phyloP scores from a whole-genome alignment of 2,113 vertebrate genomes.

The Ardeotis arabs region DNA sequence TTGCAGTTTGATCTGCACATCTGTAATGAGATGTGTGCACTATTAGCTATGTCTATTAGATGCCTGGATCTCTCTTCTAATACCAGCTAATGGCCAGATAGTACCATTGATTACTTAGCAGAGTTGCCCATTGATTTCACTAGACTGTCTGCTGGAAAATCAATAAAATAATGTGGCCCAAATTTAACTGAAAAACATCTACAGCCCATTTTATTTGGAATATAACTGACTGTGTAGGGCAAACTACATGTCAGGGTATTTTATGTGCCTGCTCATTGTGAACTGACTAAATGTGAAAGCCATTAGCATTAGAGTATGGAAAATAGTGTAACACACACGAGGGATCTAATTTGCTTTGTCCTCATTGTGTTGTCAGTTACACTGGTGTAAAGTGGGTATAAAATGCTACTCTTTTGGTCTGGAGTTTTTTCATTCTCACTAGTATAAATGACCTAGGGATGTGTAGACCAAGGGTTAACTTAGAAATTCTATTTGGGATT shows the following conservation, averaged over 20 bases:
- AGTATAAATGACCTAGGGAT: background rate
- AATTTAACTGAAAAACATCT: background rate
- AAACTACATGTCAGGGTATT: background rate
- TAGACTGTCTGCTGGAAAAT: slow-evolving; percentile 19
- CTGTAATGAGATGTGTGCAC: background rate
- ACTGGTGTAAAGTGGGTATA: background rate
- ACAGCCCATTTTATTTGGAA: background rate
- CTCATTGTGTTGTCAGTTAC: background rate
- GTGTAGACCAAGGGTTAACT: background rate
- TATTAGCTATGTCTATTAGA: background rate
- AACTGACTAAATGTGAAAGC: background rate
- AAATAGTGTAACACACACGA: background rate
- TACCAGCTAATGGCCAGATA: slow-evolving; percentile 17
- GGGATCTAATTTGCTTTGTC: background rate
- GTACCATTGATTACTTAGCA: slow-evolving; percentile 29
- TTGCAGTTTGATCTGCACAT: background rate
- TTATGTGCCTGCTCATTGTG: background rate
- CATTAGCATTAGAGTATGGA: background rate
- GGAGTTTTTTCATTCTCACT: background rate
- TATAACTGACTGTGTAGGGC: background rate
- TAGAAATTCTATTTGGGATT: background rate
- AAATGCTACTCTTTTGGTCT: background rate
- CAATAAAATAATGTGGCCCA: slow-evolving; percentile 1
- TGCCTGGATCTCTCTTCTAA: background rate
- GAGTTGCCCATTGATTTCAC: slow-evolving; percentile 40